Conservation (phyloP, 2,113 vertebrate genomes). For the Ictidomys tridecemlineatus region DNA sequence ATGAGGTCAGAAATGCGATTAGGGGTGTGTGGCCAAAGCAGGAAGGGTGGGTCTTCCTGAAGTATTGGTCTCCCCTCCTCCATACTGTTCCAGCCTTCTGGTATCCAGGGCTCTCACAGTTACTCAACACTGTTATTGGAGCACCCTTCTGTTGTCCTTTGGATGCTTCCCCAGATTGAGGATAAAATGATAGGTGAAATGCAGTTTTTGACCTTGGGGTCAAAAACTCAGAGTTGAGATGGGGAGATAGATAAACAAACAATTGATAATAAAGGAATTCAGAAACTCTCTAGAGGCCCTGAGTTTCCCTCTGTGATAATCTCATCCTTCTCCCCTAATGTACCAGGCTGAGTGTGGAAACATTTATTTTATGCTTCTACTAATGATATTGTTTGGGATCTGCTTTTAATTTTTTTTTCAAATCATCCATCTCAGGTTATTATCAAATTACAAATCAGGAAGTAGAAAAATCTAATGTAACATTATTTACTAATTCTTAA, state of each 20-base stretch:
- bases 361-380: not conserved
- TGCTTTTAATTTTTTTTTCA: not conserved
- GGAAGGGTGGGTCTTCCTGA: not conserved
- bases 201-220: not conserved
- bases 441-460: not conserved
- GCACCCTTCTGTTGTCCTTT: not conserved
- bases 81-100: not conserved
- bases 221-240: not conserved
- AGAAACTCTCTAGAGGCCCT: not conserved
- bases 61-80: fast-evolving
- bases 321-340: not conserved
- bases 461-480: not conserved
- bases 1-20: not conserved
- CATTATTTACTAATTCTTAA: not conserved
- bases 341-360: not conserved
- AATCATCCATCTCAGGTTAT: not conserved
- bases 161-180: not conserved
- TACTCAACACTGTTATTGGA: not conserved
- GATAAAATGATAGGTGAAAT: not conserved
- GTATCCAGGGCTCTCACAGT: too few relatives aligned
- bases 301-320: not conserved
- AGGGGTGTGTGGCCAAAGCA: not conserved
- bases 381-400: not conserved
- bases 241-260: not conserved
- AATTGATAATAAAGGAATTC: not conserved